Conservation (phyloP, 2,797 vertebrate species). For the Coregonus sp. region DNA sequence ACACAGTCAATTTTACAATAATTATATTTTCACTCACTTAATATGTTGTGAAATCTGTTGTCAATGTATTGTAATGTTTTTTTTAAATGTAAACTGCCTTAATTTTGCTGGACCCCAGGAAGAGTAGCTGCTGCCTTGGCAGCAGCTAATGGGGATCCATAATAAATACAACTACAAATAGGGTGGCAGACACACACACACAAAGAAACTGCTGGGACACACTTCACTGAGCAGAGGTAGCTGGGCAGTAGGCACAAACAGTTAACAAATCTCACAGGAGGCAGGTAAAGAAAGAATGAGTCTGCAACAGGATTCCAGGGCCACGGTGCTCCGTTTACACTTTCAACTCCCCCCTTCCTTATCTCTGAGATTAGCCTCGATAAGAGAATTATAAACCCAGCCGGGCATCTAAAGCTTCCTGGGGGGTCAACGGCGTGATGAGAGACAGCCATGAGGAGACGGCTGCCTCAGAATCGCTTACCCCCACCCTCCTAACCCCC, state of each 20-base stretch:
- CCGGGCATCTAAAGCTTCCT: conserved; percentile 83
- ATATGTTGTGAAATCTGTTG: too few species aligned
- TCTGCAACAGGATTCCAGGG: conserved; percentile 74
- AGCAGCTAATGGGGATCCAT: too few species aligned
- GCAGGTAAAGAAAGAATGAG: conserved; percentile 68
- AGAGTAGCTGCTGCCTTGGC: too few species aligned
- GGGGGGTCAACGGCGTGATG: conserved; percentile 82
- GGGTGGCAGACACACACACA: background rate
- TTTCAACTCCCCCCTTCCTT: conserved; percentile 78
- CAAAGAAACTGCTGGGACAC: conserved; percentile 13
- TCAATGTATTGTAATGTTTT: too few species aligned
- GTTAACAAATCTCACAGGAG: conserved; percentile 47
- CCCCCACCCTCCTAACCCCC: conserved; percentile 35
- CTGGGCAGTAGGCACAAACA: conserved; percentile 25
- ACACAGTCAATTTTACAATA: too few species aligned
- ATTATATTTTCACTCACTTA: too few species aligned
- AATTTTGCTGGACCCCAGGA: too few species aligned
- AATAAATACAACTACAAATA: too few species aligned
- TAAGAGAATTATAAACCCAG: conserved; percentile 85
- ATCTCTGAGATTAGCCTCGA: conserved; percentile 79
- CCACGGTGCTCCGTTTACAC: conserved; percentile 78
- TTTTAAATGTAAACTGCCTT: too few species aligned
- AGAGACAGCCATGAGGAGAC: conserved; percentile 79
- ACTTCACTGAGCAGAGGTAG: conserved; percentile 10
- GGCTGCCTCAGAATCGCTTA: conserved; percentile 69